Evolutionary conservation across 2,113 vertebrate genomes (phyloP).

Genomic region (Megaceryle torquata): DNA sequence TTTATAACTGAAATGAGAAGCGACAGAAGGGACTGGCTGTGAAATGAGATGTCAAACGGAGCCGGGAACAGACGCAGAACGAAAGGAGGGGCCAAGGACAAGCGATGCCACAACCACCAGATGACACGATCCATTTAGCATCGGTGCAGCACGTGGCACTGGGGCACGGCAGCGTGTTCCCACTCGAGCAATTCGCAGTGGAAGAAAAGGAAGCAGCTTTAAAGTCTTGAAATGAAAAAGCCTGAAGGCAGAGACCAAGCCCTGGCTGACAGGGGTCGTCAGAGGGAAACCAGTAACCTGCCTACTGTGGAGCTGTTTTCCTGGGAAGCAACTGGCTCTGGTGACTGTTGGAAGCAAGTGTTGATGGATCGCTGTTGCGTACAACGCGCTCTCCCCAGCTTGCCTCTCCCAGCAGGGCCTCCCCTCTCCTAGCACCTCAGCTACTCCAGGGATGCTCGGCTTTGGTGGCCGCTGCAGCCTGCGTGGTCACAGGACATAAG

Average conservation of each 20-base stretch:
- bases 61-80: rapidly evolving
- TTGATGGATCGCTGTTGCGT: background rate
- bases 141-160: rapidly evolving
- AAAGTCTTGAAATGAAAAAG: background rate
- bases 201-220: background rate
- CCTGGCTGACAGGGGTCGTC: background rate
- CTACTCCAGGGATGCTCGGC: background rate
- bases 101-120: rapidly evolving
- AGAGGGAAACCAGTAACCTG: background rate
- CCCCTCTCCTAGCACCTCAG: background rate
- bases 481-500: rapidly evolving
- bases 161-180: rapidly evolving
- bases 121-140: rapidly evolving
- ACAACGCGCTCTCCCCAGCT: too few relatives aligned
- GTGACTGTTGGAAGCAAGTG: background rate
- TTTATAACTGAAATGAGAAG: rapidly evolving
- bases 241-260: background rate
- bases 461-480: background rate
- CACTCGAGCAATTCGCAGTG: rapidly evolving
- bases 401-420: background rate
- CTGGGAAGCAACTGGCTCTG: background rate
- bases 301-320: background rate
- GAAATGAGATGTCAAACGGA: background rate
- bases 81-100: background rate
- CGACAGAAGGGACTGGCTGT: background rate